phyloP scores from a whole-genome alignment of 2,797 vertebrate species.

The Spinus pinus region DNA sequence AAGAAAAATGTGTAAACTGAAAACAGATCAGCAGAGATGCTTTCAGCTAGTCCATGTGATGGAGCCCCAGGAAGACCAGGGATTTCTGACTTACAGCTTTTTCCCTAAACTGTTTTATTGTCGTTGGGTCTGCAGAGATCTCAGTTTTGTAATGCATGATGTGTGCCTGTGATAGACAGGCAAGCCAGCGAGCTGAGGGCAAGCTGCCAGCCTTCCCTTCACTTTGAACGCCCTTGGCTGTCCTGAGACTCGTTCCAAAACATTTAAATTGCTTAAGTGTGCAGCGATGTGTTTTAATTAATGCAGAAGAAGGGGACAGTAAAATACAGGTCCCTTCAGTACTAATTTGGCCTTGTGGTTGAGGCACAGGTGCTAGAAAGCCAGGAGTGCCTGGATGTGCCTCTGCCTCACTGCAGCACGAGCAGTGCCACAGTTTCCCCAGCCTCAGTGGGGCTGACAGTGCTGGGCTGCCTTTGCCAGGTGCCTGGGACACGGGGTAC shows the following conservation, averaged over 20 bases:
- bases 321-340: slow-evolving; percentile 47
- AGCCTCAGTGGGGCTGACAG: background rate
- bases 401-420: background rate
- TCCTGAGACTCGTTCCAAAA: slow-evolving; percentile 28
- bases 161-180: slow-evolving; percentile 24
- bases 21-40: background rate
- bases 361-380: slow-evolving; percentile 20
- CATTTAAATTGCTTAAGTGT: slow-evolving; percentile 62
- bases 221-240: slow-evolving; percentile 54
- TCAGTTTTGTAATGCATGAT: slow-evolving; percentile 15
- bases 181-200: slow-evolving; percentile 20
- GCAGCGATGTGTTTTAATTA: slow-evolving; percentile 56
- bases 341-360: slow-evolving; percentile 12
- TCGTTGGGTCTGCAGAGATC: background rate
- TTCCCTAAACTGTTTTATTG: background rate
- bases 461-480: background rate
- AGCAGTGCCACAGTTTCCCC: background rate
- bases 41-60: background rate
- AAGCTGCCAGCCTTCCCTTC: slow-evolving; percentile 34
- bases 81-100: background rate
- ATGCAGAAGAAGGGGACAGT: slow-evolving; percentile 38
- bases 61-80: background rate
- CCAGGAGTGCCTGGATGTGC: background rate
- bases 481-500: background rate
- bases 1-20: background rate